Evolutionary conservation across 2,797 vertebrate genomes (phyloP), one percentile per base, ranked within the genome.

Genomic region (Danio jaintianensis): DNA sequence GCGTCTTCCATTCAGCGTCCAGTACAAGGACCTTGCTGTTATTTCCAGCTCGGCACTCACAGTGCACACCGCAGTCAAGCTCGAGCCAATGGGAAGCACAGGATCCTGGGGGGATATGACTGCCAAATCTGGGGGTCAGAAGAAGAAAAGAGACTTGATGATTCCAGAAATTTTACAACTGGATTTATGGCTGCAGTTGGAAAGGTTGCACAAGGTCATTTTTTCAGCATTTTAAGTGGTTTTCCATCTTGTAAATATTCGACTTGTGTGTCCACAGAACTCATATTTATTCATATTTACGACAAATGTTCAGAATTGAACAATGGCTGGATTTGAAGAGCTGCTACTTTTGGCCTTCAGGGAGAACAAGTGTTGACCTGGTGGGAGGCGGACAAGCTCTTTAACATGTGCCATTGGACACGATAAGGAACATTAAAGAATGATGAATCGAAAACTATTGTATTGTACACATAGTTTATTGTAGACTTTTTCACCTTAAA

Each of bases 101-200:
- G 96, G 95, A 86, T 98, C 96, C 71, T 97, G 97, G 55, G 97
- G 97, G 72, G 91, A 93, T 85, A 98, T 94, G 84, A 94, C 91
- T 0, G 95, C 96, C 3, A 94, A 90, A 82, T 96, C 97, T 98
- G 91, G 86, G 56, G 82, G 69, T 72, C 66, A 80, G 56, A 80
- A 81, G 45, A 77, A 80, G 61, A 76, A 22, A 20, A 71, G 42
- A 84, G 52, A 36, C 40, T 79, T 79, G 36, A 79, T 71, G 68
- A 87, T 82, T 87, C 83, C 71, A 20, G 69, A 73, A 66, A 80
- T 64, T 89, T 87, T 90, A 87, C 86, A 91, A 78, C 85, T 62
- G 83, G 89, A 92, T 93, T 92, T 92, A 92, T 89, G 86, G 84
- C 83, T 85, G 75, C 80, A 73, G 36, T 88, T 82, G 81, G 76